phyloP scores from a whole-genome alignment of 2,888 invertebrate species.

The Amphipyra tragopoginis region DNA sequence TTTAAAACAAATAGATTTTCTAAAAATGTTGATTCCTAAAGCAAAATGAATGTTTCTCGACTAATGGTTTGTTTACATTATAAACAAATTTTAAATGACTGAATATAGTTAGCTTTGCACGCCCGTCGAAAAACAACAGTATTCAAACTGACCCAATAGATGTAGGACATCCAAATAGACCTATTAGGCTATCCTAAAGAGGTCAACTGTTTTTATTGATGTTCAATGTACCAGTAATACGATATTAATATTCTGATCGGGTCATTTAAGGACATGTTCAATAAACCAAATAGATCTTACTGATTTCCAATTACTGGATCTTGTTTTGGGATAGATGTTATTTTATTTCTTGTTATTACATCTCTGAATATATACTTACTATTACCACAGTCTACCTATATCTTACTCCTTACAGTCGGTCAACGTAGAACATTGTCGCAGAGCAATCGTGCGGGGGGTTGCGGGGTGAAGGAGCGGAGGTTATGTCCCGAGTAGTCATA shows the following conservation, averaged over 20 bases:
- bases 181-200: slow-evolving; percentile 20
- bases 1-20: too few relatives aligned
- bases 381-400: too few relatives aligned
- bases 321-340: slow-evolving; percentile 7
- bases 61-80: too few relatives aligned
- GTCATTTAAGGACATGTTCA: slow-evolving; percentile 15
- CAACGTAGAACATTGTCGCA: too few relatives aligned
- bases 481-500: too few relatives aligned
- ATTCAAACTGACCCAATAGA: not conserved
- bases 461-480: too few relatives aligned
- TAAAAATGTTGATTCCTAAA: too few relatives aligned
- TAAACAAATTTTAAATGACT: too few relatives aligned
- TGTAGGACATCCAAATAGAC: slow-evolving; percentile 2
- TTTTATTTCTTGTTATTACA: slow-evolving; percentile 2
- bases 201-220: slow-evolving; percentile 26
- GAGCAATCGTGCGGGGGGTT: too few relatives aligned
- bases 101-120: too few relatives aligned
- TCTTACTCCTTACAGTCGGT: too few relatives aligned
- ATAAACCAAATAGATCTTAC: slow-evolving; percentile 28
- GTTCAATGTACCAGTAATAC: slow-evolving; percentile 10
- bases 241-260: slow-evolving; percentile 44
- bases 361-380: not conserved
- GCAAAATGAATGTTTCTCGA: too few relatives aligned
- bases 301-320: slow-evolving; percentile 23
- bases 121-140: not conserved